phyloP scores from a whole-genome alignment of 2,888 invertebrate genomes.

The Melinaea menophilus region DNA sequence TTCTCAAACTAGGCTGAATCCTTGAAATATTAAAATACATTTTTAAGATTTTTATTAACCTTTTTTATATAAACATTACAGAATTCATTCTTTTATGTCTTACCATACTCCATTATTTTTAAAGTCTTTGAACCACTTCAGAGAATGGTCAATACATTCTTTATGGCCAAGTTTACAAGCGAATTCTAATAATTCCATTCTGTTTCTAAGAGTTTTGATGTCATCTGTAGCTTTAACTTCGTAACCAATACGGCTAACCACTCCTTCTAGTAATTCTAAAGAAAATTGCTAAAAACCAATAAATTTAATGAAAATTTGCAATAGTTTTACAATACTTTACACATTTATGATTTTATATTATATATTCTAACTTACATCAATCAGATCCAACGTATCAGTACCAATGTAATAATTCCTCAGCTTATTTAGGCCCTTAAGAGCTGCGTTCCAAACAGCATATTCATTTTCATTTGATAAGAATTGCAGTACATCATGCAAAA shows the following conservation, averaged over 20 bases:
- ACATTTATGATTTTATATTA: background rate
- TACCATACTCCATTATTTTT: conserved; percentile 55
- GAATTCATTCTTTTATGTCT: conserved; percentile 29
- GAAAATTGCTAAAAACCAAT: conserved; percentile 45
- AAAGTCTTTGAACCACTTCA: conserved; percentile 46
- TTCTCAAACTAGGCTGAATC: conserved; percentile 65
- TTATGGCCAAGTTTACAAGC: conserved; percentile 80
- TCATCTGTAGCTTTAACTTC: conserved; percentile 51
- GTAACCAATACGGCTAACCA: conserved; percentile 72
- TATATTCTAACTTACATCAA: conserved; percentile 49
- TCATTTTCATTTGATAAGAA: conserved; percentile 82
- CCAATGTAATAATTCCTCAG: conserved; percentile 53
- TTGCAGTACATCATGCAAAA: conserved; percentile 77
- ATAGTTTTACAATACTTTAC: background rate
- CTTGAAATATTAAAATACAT: conserved; percentile 36
- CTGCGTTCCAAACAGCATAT: conserved; percentile 87
- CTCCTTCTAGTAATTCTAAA: conserved; percentile 43
- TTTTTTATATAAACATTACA: no score
- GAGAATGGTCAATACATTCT: conserved; percentile 68
- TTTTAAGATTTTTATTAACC: no score
- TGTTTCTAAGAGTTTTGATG: conserved; percentile 75
- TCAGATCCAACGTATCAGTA: conserved; percentile 41
- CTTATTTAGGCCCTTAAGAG: conserved; percentile 71
- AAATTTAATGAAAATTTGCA: no score
- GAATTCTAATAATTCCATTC: conserved; percentile 77